Evolutionary conservation across 2,888 invertebrate species (phyloP).

Genomic region (Microctonus hyperodae): DNA sequence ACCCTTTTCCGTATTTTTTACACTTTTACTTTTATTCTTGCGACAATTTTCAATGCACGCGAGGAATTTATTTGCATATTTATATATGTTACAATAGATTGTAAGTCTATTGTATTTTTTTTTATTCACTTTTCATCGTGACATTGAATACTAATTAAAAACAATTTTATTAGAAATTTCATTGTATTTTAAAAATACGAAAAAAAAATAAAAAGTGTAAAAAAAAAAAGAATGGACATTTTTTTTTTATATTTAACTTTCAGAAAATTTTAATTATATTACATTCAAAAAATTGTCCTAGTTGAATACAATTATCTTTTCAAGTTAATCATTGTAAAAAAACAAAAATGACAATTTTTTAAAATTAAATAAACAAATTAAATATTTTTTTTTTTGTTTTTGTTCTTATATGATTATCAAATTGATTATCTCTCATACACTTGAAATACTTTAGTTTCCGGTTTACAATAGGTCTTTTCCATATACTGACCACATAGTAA

Average conservation of each 20-base stretch:
- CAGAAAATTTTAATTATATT: neutral
- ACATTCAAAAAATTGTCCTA: neutral
- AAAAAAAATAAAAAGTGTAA: neutral
- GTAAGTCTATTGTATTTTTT: constrained; percentile 5
- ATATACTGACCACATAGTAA: constrained; percentile 40
- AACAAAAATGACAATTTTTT: too few species aligned
- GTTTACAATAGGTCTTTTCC: neutral
- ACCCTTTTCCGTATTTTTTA: too few species aligned
- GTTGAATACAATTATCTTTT: neutral
- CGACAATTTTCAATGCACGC: constrained; percentile 25
- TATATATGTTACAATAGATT: constrained; percentile 6
- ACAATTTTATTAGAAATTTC: too few species aligned
- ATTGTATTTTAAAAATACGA: too few species aligned
- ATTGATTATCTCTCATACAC: neutral
- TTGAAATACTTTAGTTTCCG: constrained; percentile 13
- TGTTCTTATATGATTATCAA: neutral
- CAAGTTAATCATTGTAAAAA: too few species aligned
- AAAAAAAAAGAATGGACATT: neutral
- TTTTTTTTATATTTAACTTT: too few species aligned
- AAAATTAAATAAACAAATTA: too few species aligned
- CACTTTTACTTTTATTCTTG: too few species aligned
- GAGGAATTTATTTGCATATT: constrained; percentile 15
- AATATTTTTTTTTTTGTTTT: neutral
- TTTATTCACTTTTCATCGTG: constrained; percentile 9
- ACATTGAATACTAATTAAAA: constrained; percentile 23